Conservation (phyloP, 2,888 invertebrate genomes). For the Chaetogeoica ovagalla region DNA sequence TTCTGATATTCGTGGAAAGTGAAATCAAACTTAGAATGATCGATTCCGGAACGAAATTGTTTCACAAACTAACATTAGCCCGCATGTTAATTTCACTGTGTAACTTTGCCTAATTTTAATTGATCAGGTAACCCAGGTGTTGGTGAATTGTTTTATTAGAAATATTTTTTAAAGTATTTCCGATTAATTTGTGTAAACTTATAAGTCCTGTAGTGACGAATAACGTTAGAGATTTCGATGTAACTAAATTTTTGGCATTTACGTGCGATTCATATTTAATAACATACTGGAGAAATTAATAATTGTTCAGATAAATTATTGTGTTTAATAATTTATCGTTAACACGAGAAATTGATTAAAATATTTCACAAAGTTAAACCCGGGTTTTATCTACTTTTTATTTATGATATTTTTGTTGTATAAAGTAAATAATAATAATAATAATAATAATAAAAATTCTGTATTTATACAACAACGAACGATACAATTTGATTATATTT, state of each 20-base stretch:
- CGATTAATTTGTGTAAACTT: not conserved
- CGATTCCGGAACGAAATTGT: not conserved
- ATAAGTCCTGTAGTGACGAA: not conserved
- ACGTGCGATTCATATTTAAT: constrained; percentile 1
- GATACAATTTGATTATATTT: too few species aligned
- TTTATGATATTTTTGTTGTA: too few species aligned
- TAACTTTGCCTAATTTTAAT: constrained; percentile 15
- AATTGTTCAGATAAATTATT: not conserved
- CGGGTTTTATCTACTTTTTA: not conserved
- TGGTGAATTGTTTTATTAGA: constrained; percentile 15
- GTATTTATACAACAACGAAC: too few species aligned
- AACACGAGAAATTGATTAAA: not conserved
- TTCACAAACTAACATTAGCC: not conserved
- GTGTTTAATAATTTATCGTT: not conserved
- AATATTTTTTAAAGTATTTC: constrained; percentile 6
- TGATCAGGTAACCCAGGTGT: not conserved
- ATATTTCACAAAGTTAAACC: not conserved
- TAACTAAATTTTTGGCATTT: not conserved
- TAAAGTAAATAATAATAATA: too few species aligned
- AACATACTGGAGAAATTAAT: not conserved
- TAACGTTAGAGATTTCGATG: not conserved
- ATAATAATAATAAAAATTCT: too few species aligned
- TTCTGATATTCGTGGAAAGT: not conserved
- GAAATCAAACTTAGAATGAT: constrained; percentile 21
- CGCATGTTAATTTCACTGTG: not conserved